Evolutionary conservation across 2,888 invertebrate genomes (phyloP).

Genomic region (Pelosia muscerda): DNA sequence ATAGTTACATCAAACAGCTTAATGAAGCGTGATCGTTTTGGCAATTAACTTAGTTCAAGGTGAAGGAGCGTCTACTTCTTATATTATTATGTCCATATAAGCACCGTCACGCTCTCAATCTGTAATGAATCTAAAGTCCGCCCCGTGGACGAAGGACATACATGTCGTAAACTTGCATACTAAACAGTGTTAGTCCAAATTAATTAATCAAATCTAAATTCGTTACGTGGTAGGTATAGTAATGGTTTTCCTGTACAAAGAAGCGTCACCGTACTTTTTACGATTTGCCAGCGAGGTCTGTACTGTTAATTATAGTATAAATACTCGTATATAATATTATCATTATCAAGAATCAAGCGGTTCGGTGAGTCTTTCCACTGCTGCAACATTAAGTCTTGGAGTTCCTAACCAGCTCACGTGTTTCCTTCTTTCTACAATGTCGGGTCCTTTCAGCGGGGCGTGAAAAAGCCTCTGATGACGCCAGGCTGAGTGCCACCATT

Average conservation of each 20-base stretch:
- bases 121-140: conserved; percentile 13
- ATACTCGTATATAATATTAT: too few relatives aligned
- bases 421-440: too few relatives aligned
- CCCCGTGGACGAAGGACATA: neutral
- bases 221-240: neutral
- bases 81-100: conserved; percentile 28
- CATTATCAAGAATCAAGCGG: too few relatives aligned
- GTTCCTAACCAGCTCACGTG: too few relatives aligned
- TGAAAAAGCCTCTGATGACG: too few relatives aligned
- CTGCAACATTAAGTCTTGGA: too few relatives aligned
- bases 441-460: too few relatives aligned
- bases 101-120: conserved; percentile 37
- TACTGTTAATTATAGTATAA: too few relatives aligned
- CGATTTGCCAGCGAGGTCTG: too few relatives aligned
- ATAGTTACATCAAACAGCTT: conserved; percentile 43
- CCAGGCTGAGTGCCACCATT: too few relatives aligned
- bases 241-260: neutral
- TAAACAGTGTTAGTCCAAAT: neutral
- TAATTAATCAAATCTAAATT: neutral
- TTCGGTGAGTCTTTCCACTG: too few relatives aligned
- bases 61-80: conserved; percentile 31
- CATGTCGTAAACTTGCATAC: neutral
- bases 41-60: conserved; percentile 46
- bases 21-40: conserved; percentile 42
- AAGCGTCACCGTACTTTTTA: neutral